A percentile compares a stretch with the other conserved stretches of the same genome.
phyloP scores from a whole-genome alignment of 2,113 vertebrate species.

The Aspidoscelis tigris region DNA sequence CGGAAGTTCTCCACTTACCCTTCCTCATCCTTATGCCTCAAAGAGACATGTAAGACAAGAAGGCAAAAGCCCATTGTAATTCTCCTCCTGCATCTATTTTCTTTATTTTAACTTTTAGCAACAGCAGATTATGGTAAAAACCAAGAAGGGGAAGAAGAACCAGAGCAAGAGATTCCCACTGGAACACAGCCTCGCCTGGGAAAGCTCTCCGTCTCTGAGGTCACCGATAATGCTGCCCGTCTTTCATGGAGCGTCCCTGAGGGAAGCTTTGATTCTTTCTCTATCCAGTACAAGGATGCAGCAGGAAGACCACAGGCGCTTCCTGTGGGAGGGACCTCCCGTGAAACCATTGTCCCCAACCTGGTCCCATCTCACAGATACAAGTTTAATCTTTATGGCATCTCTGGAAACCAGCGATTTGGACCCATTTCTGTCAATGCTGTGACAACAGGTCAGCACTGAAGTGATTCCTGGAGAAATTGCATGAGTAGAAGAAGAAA shows the following conservation, averaged over 20 bases:
- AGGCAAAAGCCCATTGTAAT: neutral
- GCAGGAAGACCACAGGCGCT: slow-evolving; percentile 24
- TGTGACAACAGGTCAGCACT: slow-evolving; percentile 59
- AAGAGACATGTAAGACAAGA: no score
- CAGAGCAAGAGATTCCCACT: neutral
- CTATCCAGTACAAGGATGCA: slow-evolving; percentile 12
- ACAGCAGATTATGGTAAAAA: neutral
- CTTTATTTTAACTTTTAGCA: neutral
- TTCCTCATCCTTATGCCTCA: no score
- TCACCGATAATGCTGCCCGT: neutral
- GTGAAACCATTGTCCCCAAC: slow-evolving; percentile 4
- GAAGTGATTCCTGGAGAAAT: neutral
- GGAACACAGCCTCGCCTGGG: neutral
- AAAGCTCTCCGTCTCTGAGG: neutral
- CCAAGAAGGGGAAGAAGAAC: neutral
- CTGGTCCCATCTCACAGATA: slow-evolving; percentile 66
- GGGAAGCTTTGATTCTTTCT: slow-evolving; percentile 30
- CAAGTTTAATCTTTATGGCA: slow-evolving; percentile 67
- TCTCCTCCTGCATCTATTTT: neutral
- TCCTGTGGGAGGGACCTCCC: slow-evolving; percentile 23
- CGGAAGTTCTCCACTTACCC: neutral
- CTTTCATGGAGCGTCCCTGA: slow-evolving; percentile 2
- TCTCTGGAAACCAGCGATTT: slow-evolving; percentile 47
- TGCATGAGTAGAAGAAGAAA: neutral
- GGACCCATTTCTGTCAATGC: slow-evolving; percentile 58